Evolutionary conservation across 1,140 invertebrate genomes (phyloP).

Genomic region (Probaryconus sp.): DNA sequence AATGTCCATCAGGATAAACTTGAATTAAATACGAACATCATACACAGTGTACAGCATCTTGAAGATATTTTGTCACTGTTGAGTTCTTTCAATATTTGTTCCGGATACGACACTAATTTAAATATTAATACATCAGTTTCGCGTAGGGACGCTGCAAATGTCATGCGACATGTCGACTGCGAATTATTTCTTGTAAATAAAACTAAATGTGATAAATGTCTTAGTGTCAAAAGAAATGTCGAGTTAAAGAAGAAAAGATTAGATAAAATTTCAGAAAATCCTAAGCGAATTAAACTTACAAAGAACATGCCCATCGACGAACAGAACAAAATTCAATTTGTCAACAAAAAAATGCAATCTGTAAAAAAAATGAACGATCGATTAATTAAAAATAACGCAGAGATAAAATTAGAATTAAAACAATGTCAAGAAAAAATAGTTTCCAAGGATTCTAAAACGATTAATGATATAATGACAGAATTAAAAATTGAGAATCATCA

Average conservation of each 20-base stretch:
- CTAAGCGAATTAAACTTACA: not conserved
- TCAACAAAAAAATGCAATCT: conserved; percentile 1
- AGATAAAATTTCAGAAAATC: not conserved
- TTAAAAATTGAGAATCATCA: conserved; percentile 6
- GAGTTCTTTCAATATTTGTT: conserved; percentile 1
- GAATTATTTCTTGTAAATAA: conserved; percentile 3
- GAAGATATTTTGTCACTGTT: not conserved
- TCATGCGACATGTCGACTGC: conserved; percentile 1
- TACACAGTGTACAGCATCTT: not conserved
- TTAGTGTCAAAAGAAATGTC: conserved; percentile 13
- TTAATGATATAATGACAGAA: conserved; percentile 1
- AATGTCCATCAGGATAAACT: not conserved
- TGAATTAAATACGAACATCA: not conserved
- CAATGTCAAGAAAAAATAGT: conserved; percentile 1
- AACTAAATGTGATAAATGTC: conserved; percentile 7
- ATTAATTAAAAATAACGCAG: conserved; percentile 4
- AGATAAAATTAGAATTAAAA: conserved; percentile 1
- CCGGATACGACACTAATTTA: not conserved
- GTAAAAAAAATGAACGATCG: not conserved
- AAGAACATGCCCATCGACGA: not conserved
- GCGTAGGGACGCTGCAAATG: not conserved
- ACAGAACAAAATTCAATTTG: conserved; percentile 1
- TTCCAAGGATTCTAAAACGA: not conserved
- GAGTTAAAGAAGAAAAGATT: conserved; percentile 1
- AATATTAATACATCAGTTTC: conserved; percentile 1